phyloP scores from a whole-genome alignment of 2,888 invertebrate genomes.

The Cryptus viduatorius region DNA sequence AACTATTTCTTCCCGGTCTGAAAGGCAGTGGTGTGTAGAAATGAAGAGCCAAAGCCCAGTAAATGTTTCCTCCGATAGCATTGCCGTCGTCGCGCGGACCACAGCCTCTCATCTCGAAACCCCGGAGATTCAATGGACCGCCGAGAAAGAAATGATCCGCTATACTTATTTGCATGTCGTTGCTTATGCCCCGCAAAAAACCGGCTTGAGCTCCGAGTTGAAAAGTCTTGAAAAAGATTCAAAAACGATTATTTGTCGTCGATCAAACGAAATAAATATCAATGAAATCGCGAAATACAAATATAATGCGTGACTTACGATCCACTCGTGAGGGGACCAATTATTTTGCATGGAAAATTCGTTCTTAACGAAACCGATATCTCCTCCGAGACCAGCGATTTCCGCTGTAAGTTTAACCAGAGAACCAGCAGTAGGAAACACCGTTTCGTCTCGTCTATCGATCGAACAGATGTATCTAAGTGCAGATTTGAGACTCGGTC shows the following conservation, averaged over 20 bases:
- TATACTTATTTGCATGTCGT: slow-evolving; percentile 87
- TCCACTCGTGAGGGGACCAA: slow-evolving; percentile 87
- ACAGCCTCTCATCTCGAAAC: slow-evolving; percentile 94
- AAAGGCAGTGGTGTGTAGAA: slow-evolving; percentile 96
- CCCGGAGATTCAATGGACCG: slow-evolving; percentile 95
- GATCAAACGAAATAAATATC: not conserved
- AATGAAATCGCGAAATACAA: no score
- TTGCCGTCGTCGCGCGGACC: slow-evolving; percentile 94
- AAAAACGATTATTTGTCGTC: slow-evolving; percentile 28
- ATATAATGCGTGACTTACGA: slow-evolving; percentile 84
- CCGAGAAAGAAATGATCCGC: slow-evolving; percentile 94
- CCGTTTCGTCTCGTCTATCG: slow-evolving; percentile 92
- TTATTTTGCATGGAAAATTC: slow-evolving; percentile 91
- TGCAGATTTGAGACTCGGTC: slow-evolving; percentile 95
- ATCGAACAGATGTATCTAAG: slow-evolving; percentile 92
- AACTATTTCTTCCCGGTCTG: slow-evolving; percentile 90
- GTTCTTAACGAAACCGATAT: slow-evolving; percentile 95
- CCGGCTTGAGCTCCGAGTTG: slow-evolving; percentile 91
- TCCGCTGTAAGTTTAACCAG: slow-evolving; percentile 92
- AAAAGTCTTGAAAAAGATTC: slow-evolving; percentile 87
- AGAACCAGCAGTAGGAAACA: slow-evolving; percentile 92
- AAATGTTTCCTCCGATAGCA: slow-evolving; percentile 91
- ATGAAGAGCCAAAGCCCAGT: slow-evolving; percentile 95
- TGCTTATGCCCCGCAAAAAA: slow-evolving; percentile 88
- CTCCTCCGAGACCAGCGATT: slow-evolving; percentile 95